These are phyloP conservation scores for Trichosurus vulpecula DNA, from an alignment of 2,797 vertebrate species.

Conservation along the genomic window DNA sequence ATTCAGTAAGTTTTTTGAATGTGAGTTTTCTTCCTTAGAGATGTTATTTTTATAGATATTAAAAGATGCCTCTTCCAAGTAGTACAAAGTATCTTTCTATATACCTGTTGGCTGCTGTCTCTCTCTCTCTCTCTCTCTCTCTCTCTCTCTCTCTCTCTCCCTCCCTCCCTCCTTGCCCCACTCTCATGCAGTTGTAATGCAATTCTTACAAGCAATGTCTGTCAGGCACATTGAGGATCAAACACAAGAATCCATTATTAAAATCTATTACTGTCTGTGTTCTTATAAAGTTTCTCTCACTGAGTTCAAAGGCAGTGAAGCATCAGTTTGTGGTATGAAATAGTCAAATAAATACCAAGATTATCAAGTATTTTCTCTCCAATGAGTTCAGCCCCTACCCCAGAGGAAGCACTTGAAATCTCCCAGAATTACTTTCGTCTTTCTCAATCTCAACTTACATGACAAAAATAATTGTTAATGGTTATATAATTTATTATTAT, in stretches of 20 bases:
- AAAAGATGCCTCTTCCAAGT: background rate
- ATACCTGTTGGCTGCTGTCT: background rate
- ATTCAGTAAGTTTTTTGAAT: constrained; percentile 1
- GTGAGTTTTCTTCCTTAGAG: background rate
- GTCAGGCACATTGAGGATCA: too few relatives aligned
- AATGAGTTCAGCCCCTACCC: too few relatives aligned
- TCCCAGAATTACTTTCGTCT: background rate
- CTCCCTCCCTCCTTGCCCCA: too few relatives aligned
- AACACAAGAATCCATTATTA: too few relatives aligned
- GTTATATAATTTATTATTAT: background rate
- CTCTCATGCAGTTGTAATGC: too few relatives aligned
- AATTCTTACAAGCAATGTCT: too few relatives aligned
- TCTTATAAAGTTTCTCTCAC: background rate
- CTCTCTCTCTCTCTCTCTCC: background rate
- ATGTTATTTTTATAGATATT: background rate
- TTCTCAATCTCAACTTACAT: background rate
- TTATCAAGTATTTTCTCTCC: background rate
- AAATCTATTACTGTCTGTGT: background rate
- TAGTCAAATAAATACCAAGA: background rate
- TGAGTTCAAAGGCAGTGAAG: background rate
- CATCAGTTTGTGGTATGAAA: background rate
- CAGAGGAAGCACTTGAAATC: background rate
- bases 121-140: background rate
- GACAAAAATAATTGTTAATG: background rate
- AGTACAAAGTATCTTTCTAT: background rate